Evolutionary conservation across 2,797 vertebrate genomes (phyloP), one percentile per base, ranked within the genome.

Genomic region (Podarcis lilfordi): DNA sequence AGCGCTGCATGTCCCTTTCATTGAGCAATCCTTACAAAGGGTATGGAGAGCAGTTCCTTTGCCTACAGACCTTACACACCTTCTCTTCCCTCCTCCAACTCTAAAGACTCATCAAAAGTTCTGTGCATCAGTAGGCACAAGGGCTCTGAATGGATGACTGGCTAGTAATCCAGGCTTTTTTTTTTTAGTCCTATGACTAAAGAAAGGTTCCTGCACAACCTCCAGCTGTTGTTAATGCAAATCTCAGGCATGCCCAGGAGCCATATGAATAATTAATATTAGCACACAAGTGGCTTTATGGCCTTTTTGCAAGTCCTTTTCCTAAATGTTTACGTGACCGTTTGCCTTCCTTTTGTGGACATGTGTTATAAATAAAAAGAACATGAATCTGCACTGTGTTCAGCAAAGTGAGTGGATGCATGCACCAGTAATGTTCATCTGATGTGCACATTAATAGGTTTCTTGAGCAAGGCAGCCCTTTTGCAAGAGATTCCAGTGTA

Each of bases 81-180:
- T 68, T 86, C 77, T 19, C 25, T 71, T 10, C n/a, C 19, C 4
- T 84, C 0, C 0, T 3, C 3, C 1, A 37, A 35, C 5, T 43
- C 0, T 72, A 9, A 50, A 84, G 0, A 91, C 90, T 91, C 91
- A 87, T 83, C 17, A 68, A 5, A 88, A 88, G 75, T 90, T 95
- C 92, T 95, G 92, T 92, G 94, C 92, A 92, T 95, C 91, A 95
- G 90, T 92, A 91, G 87, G 55, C 80, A 92, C 59, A 66, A 74
- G 69, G 17, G n/a, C 45, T 74, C 69, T 25, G 3, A 87, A 10
- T 1, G 59, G 88, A 86, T 88, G 81, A 88, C 91, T 89, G 59
- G 83, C 72, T 71, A 86, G 79, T 93, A 94, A 94, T 94, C 91
- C 90, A 59, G 77, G 23, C 84, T 86, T 82, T 87, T 4, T 15